Base-by-base conservation (phyloP, 2,797 vertebrate species). In the Otus scops region DNA sequence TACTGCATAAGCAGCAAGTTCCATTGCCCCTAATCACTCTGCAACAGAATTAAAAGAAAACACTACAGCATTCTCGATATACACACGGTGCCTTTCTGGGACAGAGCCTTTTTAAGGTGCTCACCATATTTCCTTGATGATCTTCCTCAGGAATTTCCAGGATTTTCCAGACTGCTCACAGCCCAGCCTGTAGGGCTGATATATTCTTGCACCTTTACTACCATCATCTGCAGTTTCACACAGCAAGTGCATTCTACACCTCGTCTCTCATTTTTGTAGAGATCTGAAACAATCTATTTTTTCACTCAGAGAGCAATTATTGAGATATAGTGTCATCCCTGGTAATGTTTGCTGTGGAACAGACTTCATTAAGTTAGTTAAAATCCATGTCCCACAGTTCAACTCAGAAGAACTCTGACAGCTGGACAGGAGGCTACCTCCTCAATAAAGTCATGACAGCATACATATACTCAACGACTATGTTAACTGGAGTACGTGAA, bases 11-110 rank as follows among this genome's bases (percentile, higher is more conserved):
- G 75, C 71, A 77, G n/a, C 30, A 45, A 60, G 47, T 70, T 75
- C 39, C 57, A 27, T n/a, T 70, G 18, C 24, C 47, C 36, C 47
- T 13, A 27, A 32, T 19, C n/a, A n/a, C 39, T 48, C 57, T 47
- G 54, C 59, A 57, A 61, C 36, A 73, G 36, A 36, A 60, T 2
- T 10, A 67, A 36, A 7, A 51, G 43, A 82, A 73, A 86, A 36
- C 43, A 47, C 11, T 7, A 32, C 45, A 61, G 48, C 41, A 45
- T 61, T 71, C 53, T n/a, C 36, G 59, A 45, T 34, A 43, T 6
- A 32, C 0, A 0, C 21, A 43, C 0, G 0, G 45, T 28, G 21
- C 47, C 47, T 39, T 32, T 48, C 36, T 3, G 10, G 18, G 54
- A 67, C 32, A 28, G 38, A 80, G 21, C 14, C 27, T 89, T 77